Evolutionary conservation across 2,888 invertebrate species (phyloP).

Genomic region (Octodonta nipae): DNA sequence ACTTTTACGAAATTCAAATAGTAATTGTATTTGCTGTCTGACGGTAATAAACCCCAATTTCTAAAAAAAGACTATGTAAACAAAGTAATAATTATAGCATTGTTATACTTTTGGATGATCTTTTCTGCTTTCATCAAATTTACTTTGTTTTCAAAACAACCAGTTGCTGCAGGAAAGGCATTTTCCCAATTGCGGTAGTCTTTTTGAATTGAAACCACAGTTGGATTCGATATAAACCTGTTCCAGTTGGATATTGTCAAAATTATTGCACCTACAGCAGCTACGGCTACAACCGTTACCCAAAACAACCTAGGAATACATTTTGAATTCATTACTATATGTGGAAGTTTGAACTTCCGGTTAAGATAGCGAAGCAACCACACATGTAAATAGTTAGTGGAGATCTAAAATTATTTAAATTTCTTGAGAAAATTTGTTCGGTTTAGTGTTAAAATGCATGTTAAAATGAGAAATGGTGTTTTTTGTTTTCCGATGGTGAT

Average conservation of each 20-base stretch:
- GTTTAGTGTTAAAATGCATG: no score
- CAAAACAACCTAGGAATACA: neutral
- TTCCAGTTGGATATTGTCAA: conserved; percentile 42
- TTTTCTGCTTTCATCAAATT: conserved; percentile 28
- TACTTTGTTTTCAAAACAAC: conserved; percentile 37
- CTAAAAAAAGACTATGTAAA: conserved; percentile 17
- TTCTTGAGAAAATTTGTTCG: no score
- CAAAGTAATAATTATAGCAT: conserved; percentile 2
- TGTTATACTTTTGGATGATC: conserved; percentile 28
- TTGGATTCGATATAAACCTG: conserved; percentile 46
- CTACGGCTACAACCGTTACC: conserved; percentile 26
- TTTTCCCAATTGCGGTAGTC: conserved; percentile 49
- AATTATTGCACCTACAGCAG: conserved; percentile 36
- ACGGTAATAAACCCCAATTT: conserved; percentile 34
- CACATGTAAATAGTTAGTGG: no score
- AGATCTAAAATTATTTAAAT: no score
- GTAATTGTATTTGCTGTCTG: conserved; percentile 35
- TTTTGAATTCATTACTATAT: neutral
- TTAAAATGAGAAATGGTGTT: no score
- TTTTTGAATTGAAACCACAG: conserved; percentile 49
- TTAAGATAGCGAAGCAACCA: no score
- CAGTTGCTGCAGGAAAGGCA: conserved; percentile 44
- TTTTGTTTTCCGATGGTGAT: no score
- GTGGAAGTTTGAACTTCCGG: no score
- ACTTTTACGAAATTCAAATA: conserved; percentile 36